Evolutionary conservation across 2,888 invertebrate species (phyloP).

Genomic region (Calliphora vomitoria): DNA sequence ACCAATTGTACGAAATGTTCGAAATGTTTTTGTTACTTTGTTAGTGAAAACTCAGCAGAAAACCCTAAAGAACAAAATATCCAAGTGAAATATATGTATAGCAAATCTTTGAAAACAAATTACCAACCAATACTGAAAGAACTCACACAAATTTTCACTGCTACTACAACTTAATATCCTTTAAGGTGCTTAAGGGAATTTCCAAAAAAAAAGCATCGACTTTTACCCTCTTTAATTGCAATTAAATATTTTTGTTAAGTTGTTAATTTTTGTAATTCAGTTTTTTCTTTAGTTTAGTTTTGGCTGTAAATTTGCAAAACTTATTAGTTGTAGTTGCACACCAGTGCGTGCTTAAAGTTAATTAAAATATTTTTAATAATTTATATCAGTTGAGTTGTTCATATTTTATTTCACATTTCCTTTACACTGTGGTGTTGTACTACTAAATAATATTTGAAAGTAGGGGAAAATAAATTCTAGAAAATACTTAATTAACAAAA

Average conservation of each 20-base stretch:
- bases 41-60: too few relatives aligned
- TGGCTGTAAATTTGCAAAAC: conserved; percentile 5
- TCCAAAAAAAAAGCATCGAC: background rate
- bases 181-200: conserved; percentile 37
- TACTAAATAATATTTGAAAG: background rate
- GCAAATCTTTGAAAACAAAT: background rate
- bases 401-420: background rate
- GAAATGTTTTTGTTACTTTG: too few relatives aligned
- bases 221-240: conserved; percentile 9
- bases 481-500: conserved; percentile 3
- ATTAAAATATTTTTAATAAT: conserved; percentile 40
- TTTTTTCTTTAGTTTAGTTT: background rate
- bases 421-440: background rate
- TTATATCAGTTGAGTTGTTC: background rate
- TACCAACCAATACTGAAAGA: background rate
- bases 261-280: background rate
- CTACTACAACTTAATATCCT: background rate
- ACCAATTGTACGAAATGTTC: too few relatives aligned
- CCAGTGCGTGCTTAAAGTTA: conserved; percentile 40
- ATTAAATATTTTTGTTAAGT: background rate
- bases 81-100: too few relatives aligned
- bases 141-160: background rate
- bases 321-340: conserved; percentile 30
- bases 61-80: too few relatives aligned
- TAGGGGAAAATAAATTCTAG: background rate